These are phyloP conservation scores for Agrotis puta DNA, from an alignment of 2,888 invertebrate genomes.

Conservation along the genomic window DNA sequence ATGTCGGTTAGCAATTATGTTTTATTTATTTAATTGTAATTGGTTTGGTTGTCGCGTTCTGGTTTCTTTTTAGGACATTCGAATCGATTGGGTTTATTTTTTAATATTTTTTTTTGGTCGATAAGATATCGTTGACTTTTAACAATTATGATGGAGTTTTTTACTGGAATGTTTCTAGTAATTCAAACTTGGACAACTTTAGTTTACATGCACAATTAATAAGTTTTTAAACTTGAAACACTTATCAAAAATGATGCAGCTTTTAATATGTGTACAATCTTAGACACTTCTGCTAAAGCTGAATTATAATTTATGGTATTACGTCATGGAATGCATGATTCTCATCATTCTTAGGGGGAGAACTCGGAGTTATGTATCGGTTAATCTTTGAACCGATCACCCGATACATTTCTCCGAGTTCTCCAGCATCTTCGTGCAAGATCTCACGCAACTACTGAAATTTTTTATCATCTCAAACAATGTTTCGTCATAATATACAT, in stretches of 20 bases:
- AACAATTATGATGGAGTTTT: not conserved
- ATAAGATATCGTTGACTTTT: not conserved
- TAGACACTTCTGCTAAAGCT: too few relatives aligned
- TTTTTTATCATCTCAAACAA: too few relatives aligned
- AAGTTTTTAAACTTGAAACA: not conserved
- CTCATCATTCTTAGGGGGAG: not conserved
- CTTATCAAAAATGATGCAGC: not conserved
- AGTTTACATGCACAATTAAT: not conserved
- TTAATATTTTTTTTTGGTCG: not conserved
- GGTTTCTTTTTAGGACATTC: not conserved
- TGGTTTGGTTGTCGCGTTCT: slow-evolving; percentile 7
- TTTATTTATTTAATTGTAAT: slow-evolving; percentile 43
- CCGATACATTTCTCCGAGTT: too few relatives aligned
- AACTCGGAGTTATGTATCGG: not conserved
- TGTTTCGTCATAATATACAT: too few relatives aligned
- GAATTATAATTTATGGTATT: not conserved
- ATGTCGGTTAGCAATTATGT: slow-evolving; percentile 20
- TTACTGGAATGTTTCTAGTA: not conserved
- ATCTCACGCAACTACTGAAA: not conserved
- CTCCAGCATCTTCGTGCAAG: slow-evolving; percentile 2
- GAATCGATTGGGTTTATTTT: not conserved
- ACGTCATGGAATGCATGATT: not conserved
- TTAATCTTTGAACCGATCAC: too few relatives aligned
- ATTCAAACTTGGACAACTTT: not conserved
- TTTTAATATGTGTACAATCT: too few relatives aligned